Percentiles rank a stretch among this genome's conserved stretches.
Evolutionary conservation across 2,113 vertebrate genomes (phyloP).

Genomic region (Patagioenas fasciata): DNA sequence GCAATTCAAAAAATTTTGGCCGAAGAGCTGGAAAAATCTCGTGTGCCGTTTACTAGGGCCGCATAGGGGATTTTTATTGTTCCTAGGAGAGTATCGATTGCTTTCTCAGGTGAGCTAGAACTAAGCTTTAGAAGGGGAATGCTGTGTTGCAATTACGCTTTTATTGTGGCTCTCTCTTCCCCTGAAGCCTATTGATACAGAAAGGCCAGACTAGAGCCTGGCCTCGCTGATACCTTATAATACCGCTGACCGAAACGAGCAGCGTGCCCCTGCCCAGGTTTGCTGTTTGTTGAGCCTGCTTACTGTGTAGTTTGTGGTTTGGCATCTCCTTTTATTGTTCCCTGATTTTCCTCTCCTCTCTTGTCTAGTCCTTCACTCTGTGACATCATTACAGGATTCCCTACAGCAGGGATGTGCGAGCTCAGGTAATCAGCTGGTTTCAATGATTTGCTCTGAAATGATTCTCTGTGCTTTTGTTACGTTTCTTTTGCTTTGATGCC

Average conservation of each 20-base stretch:
- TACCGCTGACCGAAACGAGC: not conserved
- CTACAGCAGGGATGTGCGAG: conserved; percentile 83
- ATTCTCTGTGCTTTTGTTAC: conserved; percentile 34
- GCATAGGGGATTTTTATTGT: not conserved
- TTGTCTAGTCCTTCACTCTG: conserved; percentile 77
- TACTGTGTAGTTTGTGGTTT: conserved; percentile 60
- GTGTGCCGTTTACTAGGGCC: not conserved
- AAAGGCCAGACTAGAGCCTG: not conserved
- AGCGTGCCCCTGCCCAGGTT: conserved; percentile 4
- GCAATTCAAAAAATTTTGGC: conserved; percentile 46
- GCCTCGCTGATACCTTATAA: not conserved
- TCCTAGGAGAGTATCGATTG: conserved; percentile 13
- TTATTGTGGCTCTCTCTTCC: conserved; percentile 25
- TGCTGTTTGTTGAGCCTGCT: conserved; percentile 59
- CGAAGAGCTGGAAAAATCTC: conserved; percentile 27
- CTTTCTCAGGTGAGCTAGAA: conserved; percentile 42
- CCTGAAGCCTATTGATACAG: not conserved
- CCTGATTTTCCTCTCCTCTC: conserved; percentile 67
- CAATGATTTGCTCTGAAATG: conserved; percentile 40
- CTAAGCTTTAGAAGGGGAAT: not conserved
- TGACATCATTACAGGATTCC: conserved; percentile 80
- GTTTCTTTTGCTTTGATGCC: conserved; percentile 49
- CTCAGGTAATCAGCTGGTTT: conserved; percentile 77
- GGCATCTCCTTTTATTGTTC: conserved; percentile 60
- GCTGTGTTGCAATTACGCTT: conserved; percentile 18